Evolutionary conservation across 2,113 vertebrate genomes (phyloP).

Genomic region (Centropristis striata): DNA sequence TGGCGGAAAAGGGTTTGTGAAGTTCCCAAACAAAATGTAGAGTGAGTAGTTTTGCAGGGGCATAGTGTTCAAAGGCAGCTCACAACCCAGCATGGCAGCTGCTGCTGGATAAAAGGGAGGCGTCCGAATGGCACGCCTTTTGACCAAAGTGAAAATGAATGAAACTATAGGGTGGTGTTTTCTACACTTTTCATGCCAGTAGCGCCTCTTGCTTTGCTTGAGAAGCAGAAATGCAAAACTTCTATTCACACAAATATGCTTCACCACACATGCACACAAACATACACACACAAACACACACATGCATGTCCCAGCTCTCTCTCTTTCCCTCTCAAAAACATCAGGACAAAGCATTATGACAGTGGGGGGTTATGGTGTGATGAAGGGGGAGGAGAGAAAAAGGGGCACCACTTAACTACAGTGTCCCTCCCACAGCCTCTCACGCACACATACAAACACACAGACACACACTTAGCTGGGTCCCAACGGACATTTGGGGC

Average conservation of each 20-base stretch:
- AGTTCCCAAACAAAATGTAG: conserved; percentile 34
- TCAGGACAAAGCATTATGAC: conserved; percentile 61
- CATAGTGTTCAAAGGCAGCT: conserved; percentile 33
- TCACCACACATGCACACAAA: background rate
- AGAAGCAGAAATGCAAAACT: conserved; percentile 25
- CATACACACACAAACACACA: background rate
- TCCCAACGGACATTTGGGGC: conserved; percentile 62
- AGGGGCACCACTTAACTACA: conserved; percentile 64
- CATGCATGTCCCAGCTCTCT: background rate
- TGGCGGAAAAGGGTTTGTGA: conserved; percentile 9
- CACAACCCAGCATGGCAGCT: conserved; percentile 18
- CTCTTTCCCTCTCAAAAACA: conserved; percentile 45
- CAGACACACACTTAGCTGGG: conserved; percentile 46
- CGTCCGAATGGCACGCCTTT: conserved; percentile 33
- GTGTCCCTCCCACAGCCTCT: conserved; percentile 72
- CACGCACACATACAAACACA: conserved; percentile 52
- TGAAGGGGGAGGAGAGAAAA: conserved; percentile 75
- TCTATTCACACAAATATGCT: conserved; percentile 23
- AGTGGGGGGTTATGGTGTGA: conserved; percentile 65
- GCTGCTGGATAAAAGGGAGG: conserved; percentile 33
- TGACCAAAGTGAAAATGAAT: conserved; percentile 50
- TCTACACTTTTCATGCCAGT: conserved; percentile 20
- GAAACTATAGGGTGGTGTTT: conserved; percentile 51
- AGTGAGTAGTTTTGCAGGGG: conserved; percentile 3
- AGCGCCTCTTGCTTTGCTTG: background rate